Evolutionary conservation across 1,140 invertebrate genomes (phyloP), one percentile per base, ranked within the genome.

Genomic region (Tetramorium simillimum): DNA sequence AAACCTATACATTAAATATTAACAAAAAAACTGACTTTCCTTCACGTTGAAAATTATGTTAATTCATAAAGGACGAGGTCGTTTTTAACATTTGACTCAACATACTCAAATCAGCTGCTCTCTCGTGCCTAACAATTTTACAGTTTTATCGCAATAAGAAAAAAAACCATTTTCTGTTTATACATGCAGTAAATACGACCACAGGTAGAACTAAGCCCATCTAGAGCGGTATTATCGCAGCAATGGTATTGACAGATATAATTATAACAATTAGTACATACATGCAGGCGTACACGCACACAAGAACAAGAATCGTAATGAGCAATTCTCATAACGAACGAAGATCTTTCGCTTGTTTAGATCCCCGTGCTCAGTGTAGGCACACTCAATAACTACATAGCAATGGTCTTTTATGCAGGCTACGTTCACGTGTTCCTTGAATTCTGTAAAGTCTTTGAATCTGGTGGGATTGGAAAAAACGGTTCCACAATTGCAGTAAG

Each of bases 401-500:
- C 96, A 94, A 93, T 95, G 88, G 93, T 96, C 93, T 96, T 97
- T 94, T 96, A 96, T 93, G 94, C 96, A 91, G 96, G 96, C 93
- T 97, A 96, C 95, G 88, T 96, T 91, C 96, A 96, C 93, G 96
- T 97, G 93, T 95, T 97, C 94, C 92, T 96, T 94, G 95, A 96
- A 94, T 97, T 97, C 96, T 96, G 95, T 94, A 96, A 96, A 95
- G 96, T 96, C 87, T 97, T 96, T 95, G 95, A 95, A 88, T 94
- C 96, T 92, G 98, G 98, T 94, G 98, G 98, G 91, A 96, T 97
- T 91, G 98, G 98, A 88, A 99, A 98, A 96, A 99, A 99, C 95
- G 98, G 98, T 95, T 98, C 98, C 60, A 98, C 98, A 62, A 97
- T 98, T 92, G 98, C 98, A 94, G 98, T 98, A 97, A 98, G 97